These are phyloP conservation scores for Metridium senile DNA, from an alignment of 92 coral and sea anemone genomes.

Conservation along the genomic window DNA sequence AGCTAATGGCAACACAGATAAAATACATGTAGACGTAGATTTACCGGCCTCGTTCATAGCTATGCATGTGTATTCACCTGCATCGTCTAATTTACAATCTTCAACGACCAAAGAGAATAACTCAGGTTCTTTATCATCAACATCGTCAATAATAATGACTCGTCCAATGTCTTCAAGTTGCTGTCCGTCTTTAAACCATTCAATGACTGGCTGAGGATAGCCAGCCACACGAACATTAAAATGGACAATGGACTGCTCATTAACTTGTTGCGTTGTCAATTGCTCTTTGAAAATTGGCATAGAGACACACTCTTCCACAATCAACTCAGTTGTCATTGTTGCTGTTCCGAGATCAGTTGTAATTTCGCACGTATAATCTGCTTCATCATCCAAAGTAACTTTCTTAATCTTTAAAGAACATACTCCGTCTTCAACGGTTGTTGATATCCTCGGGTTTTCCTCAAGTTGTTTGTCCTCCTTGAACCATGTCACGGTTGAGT, in stretches of 20 bases:
- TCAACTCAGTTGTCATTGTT: conserved; percentile 57
- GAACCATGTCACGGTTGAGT: conserved; percentile 75
- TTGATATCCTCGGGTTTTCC: conserved; percentile 66
- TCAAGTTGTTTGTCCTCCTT: conserved; percentile 77
- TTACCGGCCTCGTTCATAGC: conserved; percentile 99
- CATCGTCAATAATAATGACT: conserved; percentile 91
- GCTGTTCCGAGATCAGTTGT: conserved; percentile 66
- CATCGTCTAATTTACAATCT: conserved; percentile 71
- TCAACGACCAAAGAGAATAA: conserved; percentile 90
- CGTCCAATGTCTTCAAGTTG: conserved; percentile 77
- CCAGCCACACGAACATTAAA: conserved; percentile 81
- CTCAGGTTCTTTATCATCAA: conserved; percentile 86
- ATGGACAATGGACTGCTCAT: conserved; percentile 66
- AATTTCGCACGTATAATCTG: conserved; percentile 72
- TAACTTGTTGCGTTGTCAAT: conserved; percentile 62
- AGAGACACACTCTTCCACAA: conserved; percentile 55
- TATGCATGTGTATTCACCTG: conserved; percentile 88
- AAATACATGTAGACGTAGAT: conserved; percentile 50
- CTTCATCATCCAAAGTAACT: conserved; percentile 85
- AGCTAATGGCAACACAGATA: conserved; percentile 52
- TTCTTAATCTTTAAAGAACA: conserved; percentile 64
- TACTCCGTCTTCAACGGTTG: conserved; percentile 66
- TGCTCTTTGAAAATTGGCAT: conserved; percentile 72
- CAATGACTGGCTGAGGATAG: conserved; percentile 79
- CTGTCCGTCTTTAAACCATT: conserved; percentile 87